Conservation (phyloP, 2,888 invertebrate species). For the Chromoteleia sp. region DNA sequence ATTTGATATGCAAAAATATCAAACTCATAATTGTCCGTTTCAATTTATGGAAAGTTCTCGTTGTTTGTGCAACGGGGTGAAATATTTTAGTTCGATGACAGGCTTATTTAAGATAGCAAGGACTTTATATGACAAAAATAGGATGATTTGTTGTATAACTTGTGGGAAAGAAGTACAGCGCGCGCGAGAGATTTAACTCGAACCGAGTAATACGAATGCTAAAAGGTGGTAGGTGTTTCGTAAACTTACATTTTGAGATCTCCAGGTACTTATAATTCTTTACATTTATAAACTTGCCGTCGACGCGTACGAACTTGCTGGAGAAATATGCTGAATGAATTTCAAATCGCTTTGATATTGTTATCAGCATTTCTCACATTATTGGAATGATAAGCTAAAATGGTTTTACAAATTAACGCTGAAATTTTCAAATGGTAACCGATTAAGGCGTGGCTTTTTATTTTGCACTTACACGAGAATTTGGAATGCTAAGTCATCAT, state of each 20-base stretch:
- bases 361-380: slow-evolving; percentile 19
- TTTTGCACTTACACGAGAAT: too few species aligned
- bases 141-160: slow-evolving; percentile 23
- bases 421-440: too few species aligned
- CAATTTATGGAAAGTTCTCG: not conserved
- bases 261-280: slow-evolving; percentile 11
- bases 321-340: slow-evolving; percentile 26
- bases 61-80: slow-evolving; percentile 6
- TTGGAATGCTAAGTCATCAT: too few species aligned
- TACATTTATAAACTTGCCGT: slow-evolving; percentile 23
- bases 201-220: slow-evolving; percentile 31
- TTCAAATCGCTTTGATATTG: slow-evolving; percentile 23
- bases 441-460: too few species aligned
- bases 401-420: too few species aligned
- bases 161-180: slow-evolving; percentile 33
- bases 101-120: slow-evolving; percentile 16
- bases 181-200: not conserved
- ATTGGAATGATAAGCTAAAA: too few species aligned
- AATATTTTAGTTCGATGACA: slow-evolving; percentile 17
- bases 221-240: slow-evolving; percentile 25
- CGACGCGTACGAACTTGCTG: not conserved
- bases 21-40: not conserved
- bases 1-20: slow-evolving; percentile 8
- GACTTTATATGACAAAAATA: slow-evolving; percentile 17
- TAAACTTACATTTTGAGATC: slow-evolving; percentile 9